A percentile compares a stretch with the other conserved stretches of the same genome.
phyloP scores from a whole-genome alignment of 92 coral and sea anemone species.

The Heliopora coerulea region DNA sequence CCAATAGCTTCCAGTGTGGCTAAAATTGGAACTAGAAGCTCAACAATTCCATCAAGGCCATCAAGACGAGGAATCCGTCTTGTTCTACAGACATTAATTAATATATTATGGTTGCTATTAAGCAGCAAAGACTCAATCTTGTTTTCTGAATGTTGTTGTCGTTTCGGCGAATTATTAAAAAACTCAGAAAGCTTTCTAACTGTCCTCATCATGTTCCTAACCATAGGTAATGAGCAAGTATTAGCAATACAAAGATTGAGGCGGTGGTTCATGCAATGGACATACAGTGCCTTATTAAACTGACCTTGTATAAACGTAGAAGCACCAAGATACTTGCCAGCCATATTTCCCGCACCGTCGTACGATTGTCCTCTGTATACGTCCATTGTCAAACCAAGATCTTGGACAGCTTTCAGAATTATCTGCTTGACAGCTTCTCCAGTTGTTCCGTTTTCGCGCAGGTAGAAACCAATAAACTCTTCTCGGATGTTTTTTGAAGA shows the following conservation, averaged over 20 bases:
- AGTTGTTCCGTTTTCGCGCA: neutral
- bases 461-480: conserved; percentile 1
- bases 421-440: neutral
- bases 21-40: neutral
- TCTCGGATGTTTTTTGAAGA: neutral
- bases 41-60: neutral
- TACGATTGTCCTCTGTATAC: neutral
- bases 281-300: neutral
- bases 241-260: conserved; percentile 19
- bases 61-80: neutral
- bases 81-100: neutral
- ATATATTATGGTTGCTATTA: neutral
- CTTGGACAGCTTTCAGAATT: neutral
- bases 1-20: neutral
- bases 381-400: neutral
- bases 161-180: neutral
- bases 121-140: neutral
- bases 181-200: neutral
- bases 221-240: conserved; percentile 20
- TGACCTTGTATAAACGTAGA: neutral
- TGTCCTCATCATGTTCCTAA: neutral
- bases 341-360: neutral
- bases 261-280: conserved; percentile 26
- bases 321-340: neutral
- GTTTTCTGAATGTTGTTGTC: neutral